A percentile compares a stretch with the other conserved stretches of the same genome.
Evolutionary conservation across 1,140 invertebrate species (phyloP).

Genomic region (Aphaenogaster ashmeadi): DNA sequence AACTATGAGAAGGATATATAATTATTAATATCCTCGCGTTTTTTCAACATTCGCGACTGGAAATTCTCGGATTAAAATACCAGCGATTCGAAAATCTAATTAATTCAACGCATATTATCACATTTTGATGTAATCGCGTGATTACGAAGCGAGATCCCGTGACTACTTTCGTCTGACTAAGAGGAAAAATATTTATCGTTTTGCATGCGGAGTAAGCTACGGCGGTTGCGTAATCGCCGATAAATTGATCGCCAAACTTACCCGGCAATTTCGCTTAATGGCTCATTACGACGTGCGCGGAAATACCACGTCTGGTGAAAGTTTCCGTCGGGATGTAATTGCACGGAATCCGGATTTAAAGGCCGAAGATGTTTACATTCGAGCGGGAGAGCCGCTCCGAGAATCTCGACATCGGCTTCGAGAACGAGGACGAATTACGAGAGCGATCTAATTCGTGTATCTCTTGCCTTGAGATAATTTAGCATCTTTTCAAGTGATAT

Average conservation of each 20-base stretch:
- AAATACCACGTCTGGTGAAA: slow-evolving; percentile 10
- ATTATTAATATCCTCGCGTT: neutral
- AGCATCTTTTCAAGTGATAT: neutral
- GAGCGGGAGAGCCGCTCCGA: slow-evolving; percentile 24
- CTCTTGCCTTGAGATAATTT: neutral
- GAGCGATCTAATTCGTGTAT: neutral
- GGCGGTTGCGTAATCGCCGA: neutral
- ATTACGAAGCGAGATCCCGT: neutral
- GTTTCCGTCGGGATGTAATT: slow-evolving; percentile 3
- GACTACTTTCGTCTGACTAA: neutral
- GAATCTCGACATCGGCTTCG: slow-evolving; percentile 34
- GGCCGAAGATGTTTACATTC: slow-evolving; percentile 44
- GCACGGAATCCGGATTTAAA: slow-evolving; percentile 38
- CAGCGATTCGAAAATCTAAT: neutral
- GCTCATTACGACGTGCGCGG: neutral
- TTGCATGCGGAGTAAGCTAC: neutral
- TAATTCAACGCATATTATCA: neutral
- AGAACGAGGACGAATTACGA: neutral
- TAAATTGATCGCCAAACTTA: neutral
- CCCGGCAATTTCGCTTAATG: neutral
- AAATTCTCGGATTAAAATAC: neutral
- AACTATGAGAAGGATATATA: neutral
- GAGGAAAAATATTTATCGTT: neutral
- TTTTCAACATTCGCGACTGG: neutral
- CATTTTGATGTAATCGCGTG: neutral